A percentile compares a stretch with the other conserved stretches of the same genome.
phyloP scores from a whole-genome alignment of 1,140 invertebrate species.

The Zaprionus davidi region DNA sequence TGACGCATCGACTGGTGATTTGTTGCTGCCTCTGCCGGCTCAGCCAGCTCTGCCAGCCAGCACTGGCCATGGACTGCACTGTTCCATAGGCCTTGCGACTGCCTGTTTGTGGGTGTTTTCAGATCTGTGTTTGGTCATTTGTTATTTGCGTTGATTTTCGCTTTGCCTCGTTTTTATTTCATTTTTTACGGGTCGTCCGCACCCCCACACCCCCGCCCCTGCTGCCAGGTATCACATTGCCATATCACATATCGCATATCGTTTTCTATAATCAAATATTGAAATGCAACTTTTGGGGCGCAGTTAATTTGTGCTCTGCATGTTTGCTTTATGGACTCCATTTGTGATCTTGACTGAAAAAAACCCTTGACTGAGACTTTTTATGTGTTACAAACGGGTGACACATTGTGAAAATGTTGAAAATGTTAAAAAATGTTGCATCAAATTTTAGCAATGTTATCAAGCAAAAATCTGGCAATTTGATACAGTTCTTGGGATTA shows the following conservation, averaged over 20 bases:
- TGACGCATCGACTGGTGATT: slow-evolving; percentile 78
- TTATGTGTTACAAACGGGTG: too few species aligned
- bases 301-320: slow-evolving; percentile 38
- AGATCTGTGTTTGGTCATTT: slow-evolving; percentile 66
- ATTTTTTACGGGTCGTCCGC: neutral
- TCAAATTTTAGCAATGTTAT: too few species aligned
- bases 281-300: slow-evolving; percentile 45
- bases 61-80: slow-evolving; percentile 1
- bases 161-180: slow-evolving; percentile 23
- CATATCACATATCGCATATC: slow-evolving; percentile 40
- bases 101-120: slow-evolving; percentile 37
- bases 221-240: neutral
- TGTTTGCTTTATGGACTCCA: slow-evolving; percentile 33
- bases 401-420: too few species aligned
- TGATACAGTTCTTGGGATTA: too few species aligned
- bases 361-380: neutral
- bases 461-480: too few species aligned
- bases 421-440: too few species aligned
- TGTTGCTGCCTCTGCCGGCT: slow-evolving; percentile 50
- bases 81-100: slow-evolving; percentile 2
- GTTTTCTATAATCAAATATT: slow-evolving; percentile 78
- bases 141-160: slow-evolving; percentile 76
- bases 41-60: neutral
- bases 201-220: too few species aligned
- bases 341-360: slow-evolving; percentile 23